Evolutionary conservation across 2,888 invertebrate species (phyloP), one percentile per base, ranked within the genome.

Genomic region (Polydrusus cervinus): DNA sequence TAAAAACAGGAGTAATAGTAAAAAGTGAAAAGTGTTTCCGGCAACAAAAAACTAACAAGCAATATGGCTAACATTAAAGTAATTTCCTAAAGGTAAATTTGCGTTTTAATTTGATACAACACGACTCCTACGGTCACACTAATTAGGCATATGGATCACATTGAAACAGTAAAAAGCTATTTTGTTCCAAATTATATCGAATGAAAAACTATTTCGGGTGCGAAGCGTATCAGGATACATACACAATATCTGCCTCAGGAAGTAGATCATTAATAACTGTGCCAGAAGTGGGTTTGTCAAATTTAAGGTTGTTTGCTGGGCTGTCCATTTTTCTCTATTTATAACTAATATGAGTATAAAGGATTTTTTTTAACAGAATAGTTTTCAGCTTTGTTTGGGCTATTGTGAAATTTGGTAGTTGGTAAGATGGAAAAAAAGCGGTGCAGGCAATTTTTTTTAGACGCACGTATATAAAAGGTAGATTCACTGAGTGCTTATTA

Each of bases 121-220:
- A 71, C 71, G 30, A 64, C 64, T 60, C 38, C 30, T 38, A 60
- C 38, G 57, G 57, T 60, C 57, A 60, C 57, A 60, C 57, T 60
- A 60, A 60, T 60, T 60, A 60, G 16, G 16, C 57, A 60, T 60
- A 60, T 60, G 57, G 57, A 60, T 60, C 57, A 10, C 57, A 60
- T 38, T 60, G 70, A 47, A 70, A 61, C 34, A 49, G 61, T 70
- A 70, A 60, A 68, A 68, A 68, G 68, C 43, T 25, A 68, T 68
- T 68, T 68, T 68, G 70, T 62, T 53, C 55, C 64, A 43, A 71
- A 71, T 71, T 71, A 71, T 55, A 55, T 65, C 65, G 62, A 71
- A 65, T 55, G 71, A 71, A 53, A 71, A 71, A 64, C 71, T 71
- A 71, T 64, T 71, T 71, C 47, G 55, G 71, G 71, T 71, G 55